Evolutionary conservation across 2,888 invertebrate species (phyloP).

Genomic region (Chrysina gloriosa): DNA sequence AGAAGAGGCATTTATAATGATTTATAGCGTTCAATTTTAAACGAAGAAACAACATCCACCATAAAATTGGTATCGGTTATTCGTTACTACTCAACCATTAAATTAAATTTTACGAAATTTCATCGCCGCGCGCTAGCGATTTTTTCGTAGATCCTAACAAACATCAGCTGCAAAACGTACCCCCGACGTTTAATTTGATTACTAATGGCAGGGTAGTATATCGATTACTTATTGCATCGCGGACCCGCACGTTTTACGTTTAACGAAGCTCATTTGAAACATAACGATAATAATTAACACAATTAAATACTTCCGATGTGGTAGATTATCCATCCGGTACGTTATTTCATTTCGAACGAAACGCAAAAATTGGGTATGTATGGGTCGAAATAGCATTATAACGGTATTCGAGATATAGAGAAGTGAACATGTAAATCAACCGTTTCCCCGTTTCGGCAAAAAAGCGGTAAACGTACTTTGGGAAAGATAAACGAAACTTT

Average conservation of each 20-base stretch:
- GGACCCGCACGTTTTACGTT: conserved; percentile 16
- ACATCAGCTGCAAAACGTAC: conserved; percentile 43
- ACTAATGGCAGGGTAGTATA: conserved; percentile 44
- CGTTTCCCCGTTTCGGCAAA: no score
- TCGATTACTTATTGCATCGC: conserved; percentile 41
- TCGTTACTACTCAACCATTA: conserved; percentile 37
- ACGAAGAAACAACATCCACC: conserved; percentile 23
- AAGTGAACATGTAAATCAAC: no score
- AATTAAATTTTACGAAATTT: conserved; percentile 38
- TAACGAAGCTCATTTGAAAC: conserved; percentile 42
- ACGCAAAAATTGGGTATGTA: no score
- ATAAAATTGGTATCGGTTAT: conserved; percentile 34
- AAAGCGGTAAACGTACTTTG: no score
- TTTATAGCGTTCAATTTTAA: conserved; percentile 25
- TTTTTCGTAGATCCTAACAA: conserved; percentile 32
- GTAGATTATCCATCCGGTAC: neutral
- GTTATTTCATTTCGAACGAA: conserved; percentile 1
- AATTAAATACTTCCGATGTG: conserved; percentile 36
- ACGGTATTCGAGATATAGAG: no score
- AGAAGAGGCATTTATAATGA: conserved; percentile 6
- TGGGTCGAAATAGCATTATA: no score
- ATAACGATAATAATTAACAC: conserved; percentile 39
- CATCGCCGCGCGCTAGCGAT: conserved; percentile 4
- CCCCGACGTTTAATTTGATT: conserved; percentile 40
- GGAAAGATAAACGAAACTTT: no score